These are phyloP conservation scores for Leptinotarsa texana DNA, from an alignment of 1,140 invertebrate genomes.

Conservation along the genomic window DNA sequence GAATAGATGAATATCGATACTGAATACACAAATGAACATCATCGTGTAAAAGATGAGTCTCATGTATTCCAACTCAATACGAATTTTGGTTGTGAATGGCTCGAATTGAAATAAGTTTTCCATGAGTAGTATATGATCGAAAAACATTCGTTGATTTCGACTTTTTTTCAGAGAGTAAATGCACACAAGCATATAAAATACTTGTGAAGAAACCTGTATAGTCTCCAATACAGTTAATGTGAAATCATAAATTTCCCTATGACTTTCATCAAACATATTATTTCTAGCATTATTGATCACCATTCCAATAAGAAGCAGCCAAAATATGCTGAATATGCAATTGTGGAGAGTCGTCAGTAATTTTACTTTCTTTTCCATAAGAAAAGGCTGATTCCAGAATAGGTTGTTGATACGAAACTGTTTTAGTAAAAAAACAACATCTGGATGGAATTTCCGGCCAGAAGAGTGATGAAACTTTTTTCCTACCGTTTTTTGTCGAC, in stretches of 20 bases:
- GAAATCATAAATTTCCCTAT: not conserved
- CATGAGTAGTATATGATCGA: not conserved
- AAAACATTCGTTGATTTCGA: not conserved
- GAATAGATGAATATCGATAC: not conserved
- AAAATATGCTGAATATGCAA: not conserved
- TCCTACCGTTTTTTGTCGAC: too few species aligned
- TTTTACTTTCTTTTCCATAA: not conserved
- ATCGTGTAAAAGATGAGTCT: not conserved
- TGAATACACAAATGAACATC: not conserved
- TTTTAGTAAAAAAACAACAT: not conserved
- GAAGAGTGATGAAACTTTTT: too few species aligned
- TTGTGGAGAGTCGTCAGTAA: not conserved
- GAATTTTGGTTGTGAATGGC: not conserved
- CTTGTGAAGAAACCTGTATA: not conserved
- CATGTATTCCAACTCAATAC: not conserved
- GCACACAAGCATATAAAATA: not conserved
- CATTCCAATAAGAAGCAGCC: not conserved
- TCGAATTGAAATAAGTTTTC: not conserved
- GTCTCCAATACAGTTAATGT: not conserved
- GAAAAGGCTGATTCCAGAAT: not conserved
- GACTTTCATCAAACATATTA: not conserved
- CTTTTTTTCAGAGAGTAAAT: not conserved
- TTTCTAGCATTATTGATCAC: not conserved
- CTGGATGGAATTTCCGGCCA: not conserved
- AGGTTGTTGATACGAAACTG: not conserved